These are phyloP conservation scores for Muscicapa striata DNA, from an alignment of 2,797 vertebrate species.

Conservation along the genomic window DNA sequence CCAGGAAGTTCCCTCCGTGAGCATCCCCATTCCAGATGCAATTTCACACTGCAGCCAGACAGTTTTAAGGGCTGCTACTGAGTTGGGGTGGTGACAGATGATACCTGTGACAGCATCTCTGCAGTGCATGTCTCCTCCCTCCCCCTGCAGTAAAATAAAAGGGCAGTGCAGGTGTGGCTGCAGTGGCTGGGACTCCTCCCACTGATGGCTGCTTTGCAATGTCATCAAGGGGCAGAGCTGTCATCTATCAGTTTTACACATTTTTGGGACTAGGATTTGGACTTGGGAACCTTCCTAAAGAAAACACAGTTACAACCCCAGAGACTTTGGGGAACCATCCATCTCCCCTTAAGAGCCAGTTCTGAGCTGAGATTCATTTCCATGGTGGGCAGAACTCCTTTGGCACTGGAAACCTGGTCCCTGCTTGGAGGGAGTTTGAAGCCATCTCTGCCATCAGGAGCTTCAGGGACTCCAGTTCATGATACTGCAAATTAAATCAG, in stretches of 20 bases:
- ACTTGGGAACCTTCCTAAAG: neutral
- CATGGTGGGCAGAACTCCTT: neutral
- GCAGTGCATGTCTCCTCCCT: neutral
- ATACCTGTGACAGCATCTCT: neutral
- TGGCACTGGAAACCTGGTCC: neutral
- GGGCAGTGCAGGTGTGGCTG: neutral
- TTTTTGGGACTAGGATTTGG: neutral
- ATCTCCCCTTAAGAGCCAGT: rapidly evolving
- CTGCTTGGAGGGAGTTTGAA: neutral
- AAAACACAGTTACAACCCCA: neutral
- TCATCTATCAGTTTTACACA: neutral
- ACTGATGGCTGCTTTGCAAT: neutral
- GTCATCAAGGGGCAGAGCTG: neutral
- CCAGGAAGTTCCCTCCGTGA: neutral
- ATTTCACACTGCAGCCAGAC: neutral
- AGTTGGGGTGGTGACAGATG: neutral
- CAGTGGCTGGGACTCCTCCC: neutral
- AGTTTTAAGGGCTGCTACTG: neutral
- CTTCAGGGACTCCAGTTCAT: neutral
- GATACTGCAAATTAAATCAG: neutral
- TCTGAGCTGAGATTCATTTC: neutral
- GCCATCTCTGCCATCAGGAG: neutral
- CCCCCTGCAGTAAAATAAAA: too few relatives aligned
- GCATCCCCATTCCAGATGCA: neutral
- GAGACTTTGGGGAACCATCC: neutral